A percentile compares a stretch with the other conserved stretches of the same genome.
phyloP scores from a whole-genome alignment of 2,113 vertebrate genomes.

The Mobula birostris region DNA sequence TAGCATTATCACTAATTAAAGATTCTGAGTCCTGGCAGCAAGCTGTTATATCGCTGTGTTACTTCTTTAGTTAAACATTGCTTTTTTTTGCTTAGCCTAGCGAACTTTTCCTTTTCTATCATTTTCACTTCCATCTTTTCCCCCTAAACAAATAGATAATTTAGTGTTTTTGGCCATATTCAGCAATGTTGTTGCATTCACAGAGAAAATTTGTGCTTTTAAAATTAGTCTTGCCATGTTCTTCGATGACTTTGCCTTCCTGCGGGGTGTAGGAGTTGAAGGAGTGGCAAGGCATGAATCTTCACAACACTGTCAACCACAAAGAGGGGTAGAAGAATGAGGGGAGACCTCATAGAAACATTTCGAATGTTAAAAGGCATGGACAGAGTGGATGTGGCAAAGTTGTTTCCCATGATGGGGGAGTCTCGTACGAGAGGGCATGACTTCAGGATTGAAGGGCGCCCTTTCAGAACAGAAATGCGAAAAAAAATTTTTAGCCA shows the following conservation, averaged over 20 bases:
- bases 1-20: not conserved
- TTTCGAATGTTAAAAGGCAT: no score
- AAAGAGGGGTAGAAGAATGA: no score
- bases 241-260: not conserved
- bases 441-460: no score
- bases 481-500: no score
- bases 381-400: no score
- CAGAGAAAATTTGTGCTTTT: not conserved
- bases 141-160: not conserved
- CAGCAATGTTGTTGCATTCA: not conserved
- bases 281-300: no score
- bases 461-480: no score
- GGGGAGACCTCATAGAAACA: no score
- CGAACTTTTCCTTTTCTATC: not conserved
- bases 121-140: not conserved
- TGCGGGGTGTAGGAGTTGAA: no score
- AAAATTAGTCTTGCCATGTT: not conserved
- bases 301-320: no score
- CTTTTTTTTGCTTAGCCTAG: not conserved
- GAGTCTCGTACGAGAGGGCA: no score
- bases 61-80: not conserved
- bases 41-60: not conserved
- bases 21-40: not conserved
- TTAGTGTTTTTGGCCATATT: not conserved
- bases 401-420: no score